Evolutionary conservation across 2,113 vertebrate species (phyloP).

Genomic region (Psephotus haematonotus): DNA sequence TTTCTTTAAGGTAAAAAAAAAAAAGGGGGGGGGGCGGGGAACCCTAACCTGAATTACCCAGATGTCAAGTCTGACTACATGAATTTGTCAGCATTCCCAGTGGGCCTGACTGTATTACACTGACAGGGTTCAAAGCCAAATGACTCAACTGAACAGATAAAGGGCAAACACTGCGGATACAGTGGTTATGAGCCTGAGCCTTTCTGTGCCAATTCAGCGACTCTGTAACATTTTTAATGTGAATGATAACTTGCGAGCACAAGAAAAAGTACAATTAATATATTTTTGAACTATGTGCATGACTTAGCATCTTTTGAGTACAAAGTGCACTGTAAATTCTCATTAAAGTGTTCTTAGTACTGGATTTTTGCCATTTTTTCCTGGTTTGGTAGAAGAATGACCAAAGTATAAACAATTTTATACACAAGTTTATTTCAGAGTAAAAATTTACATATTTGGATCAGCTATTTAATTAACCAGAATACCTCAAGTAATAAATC

Average conservation of each 20-base stretch:
- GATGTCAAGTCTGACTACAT: background rate
- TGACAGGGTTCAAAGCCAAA: background rate
- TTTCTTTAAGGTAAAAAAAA: background rate
- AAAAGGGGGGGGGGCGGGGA: accelerated
- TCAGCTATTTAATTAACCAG: background rate
- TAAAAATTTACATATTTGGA: background rate
- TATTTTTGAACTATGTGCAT: background rate
- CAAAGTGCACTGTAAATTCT: background rate
- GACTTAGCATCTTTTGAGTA: background rate
- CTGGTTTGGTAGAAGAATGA: background rate
- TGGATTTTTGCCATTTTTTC: background rate
- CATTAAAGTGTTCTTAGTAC: background rate
- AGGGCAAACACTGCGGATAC: background rate
- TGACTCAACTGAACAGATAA: background rate
- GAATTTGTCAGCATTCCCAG: background rate
- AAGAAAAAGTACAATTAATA: background rate
- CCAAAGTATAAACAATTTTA: background rate
- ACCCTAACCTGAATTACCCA: background rate
- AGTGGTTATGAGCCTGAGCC: background rate
- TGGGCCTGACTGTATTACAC: background rate
- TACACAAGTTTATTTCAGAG: background rate
- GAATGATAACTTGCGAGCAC: background rate
- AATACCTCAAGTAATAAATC: background rate
- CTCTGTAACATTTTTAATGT: background rate
- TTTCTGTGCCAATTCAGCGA: background rate